Conservation (phyloP, 2,888 invertebrate genomes). For the Himalopsyche tibetana region DNA sequence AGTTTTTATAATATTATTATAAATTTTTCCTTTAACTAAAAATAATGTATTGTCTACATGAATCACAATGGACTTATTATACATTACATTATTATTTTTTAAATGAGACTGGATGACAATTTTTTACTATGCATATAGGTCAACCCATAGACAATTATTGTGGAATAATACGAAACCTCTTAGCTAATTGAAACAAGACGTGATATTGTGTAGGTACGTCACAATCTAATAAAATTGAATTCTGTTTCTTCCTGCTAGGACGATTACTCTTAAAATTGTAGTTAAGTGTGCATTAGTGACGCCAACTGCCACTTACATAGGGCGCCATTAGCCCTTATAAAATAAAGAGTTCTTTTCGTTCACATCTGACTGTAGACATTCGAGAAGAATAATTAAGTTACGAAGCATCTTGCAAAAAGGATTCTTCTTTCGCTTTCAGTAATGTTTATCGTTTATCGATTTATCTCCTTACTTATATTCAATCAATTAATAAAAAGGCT, state of each 20-base stretch:
- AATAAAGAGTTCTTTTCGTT: not conserved
- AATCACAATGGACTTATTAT: too few species aligned
- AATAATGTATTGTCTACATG: too few species aligned
- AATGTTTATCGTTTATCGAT: not conserved
- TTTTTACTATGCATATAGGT: not conserved
- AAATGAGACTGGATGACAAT: not conserved
- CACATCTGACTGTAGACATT: not conserved
- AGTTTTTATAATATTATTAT: too few species aligned
- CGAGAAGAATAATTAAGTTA: not conserved
- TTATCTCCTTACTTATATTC: not conserved
- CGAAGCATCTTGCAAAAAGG: not conserved
- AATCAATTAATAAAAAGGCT: not conserved
- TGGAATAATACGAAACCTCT: not conserved
- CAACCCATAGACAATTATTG: not conserved
- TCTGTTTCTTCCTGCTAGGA: not conserved
- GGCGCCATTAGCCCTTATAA: not conserved
- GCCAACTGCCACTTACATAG: not conserved
- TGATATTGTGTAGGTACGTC: not conserved
- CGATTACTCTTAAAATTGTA: not conserved
- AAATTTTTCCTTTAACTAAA: too few species aligned
- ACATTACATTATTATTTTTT: not conserved
- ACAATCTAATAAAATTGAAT: not conserved
- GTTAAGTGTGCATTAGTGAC: not conserved
- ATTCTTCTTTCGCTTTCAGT: not conserved
- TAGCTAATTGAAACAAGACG: conserved; percentile 3